phyloP scores from a whole-genome alignment of 2,888 invertebrate genomes.

The Synergus laeviventris region DNA sequence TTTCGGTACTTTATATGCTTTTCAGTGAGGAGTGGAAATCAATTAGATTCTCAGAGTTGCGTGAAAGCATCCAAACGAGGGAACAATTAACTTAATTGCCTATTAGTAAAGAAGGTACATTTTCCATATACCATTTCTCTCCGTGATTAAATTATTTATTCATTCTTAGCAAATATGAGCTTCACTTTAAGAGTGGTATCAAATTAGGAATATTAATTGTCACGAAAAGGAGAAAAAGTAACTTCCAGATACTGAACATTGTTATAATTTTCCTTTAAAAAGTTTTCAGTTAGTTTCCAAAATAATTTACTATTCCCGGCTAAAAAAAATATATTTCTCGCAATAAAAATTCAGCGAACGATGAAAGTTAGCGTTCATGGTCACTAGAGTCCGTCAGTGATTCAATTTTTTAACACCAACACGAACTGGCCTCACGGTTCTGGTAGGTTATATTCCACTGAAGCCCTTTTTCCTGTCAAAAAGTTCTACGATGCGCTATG shows the following conservation, averaged over 20 bases:
- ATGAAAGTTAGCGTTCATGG: constrained; percentile 5
- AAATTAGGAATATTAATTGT: no score
- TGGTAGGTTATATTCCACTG: constrained; percentile 22
- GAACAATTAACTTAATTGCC: no score
- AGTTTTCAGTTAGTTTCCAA: not conserved
- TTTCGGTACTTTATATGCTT: not conserved
- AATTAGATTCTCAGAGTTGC: no score
- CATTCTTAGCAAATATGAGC: no score
- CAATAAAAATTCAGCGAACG: constrained; percentile 18
- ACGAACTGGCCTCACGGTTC: constrained; percentile 9
- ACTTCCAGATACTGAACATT: no score
- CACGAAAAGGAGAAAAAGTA: no score
- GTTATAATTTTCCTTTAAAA: no score
- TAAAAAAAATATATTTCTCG: not conserved
- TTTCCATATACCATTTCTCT: no score
- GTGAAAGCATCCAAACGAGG: no score
- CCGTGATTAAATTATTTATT: no score
- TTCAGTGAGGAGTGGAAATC: not conserved
- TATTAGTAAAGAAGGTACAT: no score
- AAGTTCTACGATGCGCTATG: constrained; percentile 36
- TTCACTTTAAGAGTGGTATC: not conserved
- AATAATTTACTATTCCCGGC: not conserved
- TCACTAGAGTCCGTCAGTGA: not conserved
- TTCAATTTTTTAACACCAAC: constrained; percentile 22
- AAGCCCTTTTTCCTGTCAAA: constrained; percentile 26